These are phyloP conservation scores for Antechinus stuartii DNA, from an alignment of 2,113 vertebrate genomes.

Conservation along the genomic window DNA sequence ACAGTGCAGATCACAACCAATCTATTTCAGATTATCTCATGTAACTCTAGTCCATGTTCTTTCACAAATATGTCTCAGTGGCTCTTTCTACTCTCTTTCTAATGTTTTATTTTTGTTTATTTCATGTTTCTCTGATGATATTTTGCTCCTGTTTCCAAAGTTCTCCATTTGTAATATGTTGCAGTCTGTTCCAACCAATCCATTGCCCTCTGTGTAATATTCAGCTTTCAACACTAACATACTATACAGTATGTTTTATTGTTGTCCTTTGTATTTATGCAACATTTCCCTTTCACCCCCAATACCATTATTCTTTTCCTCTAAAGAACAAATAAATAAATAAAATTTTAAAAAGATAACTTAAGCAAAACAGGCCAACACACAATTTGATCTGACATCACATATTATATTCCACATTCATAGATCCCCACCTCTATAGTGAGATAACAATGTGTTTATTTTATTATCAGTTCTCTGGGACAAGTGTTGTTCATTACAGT, in stretches of 20 bases:
- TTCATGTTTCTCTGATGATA: background rate
- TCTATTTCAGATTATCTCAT: background rate
- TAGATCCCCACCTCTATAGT: background rate
- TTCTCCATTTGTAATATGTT: background rate
- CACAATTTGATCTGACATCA: background rate
- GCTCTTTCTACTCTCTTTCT: background rate
- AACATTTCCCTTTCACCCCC: background rate
- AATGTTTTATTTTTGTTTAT: background rate
- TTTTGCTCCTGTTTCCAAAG: background rate
- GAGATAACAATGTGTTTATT: background rate
- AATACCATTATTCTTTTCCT: background rate
- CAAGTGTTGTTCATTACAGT: background rate
- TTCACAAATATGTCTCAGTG: background rate
- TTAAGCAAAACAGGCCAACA: background rate
- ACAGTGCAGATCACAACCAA: background rate
- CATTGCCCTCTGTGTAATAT: background rate
- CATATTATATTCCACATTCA: background rate
- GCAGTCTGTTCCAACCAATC: background rate
- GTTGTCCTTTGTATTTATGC: background rate
- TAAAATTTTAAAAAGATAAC: too few species aligned
- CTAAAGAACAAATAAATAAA: background rate
- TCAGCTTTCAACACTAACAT: background rate
- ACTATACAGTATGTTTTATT: background rate
- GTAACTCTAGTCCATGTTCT: background rate
- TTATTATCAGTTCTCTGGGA: background rate